Conservation (phyloP, 2,113 vertebrate genomes). For the Actinemys pallida region DNA sequence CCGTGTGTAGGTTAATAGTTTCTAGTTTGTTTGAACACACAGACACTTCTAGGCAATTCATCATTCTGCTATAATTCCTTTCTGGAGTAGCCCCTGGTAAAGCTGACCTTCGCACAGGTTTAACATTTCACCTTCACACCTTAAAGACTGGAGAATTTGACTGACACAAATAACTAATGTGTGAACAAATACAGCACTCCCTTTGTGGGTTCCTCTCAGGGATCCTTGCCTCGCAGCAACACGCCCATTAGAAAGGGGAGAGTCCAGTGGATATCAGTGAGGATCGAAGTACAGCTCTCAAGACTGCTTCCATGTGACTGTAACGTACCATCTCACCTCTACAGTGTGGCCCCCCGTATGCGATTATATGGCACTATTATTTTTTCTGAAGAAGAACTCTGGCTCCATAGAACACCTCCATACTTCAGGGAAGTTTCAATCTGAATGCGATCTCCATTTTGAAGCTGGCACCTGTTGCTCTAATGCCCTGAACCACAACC, state of each 20-base stretch:
- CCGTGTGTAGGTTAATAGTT: constrained; percentile 56
- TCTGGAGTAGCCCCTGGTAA: constrained; percentile 16
- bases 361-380: neutral
- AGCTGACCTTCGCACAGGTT: constrained; percentile 41
- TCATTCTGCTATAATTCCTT: constrained; percentile 33
- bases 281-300: neutral
- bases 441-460: neutral
- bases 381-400: neutral
- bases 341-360: neutral
- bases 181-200: constrained; percentile 51
- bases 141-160: constrained; percentile 36
- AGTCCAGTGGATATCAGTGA: constrained; percentile 41
- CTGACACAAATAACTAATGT: constrained; percentile 65
- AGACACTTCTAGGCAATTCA: constrained; percentile 35
- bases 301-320: neutral
- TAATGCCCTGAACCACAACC: neutral
- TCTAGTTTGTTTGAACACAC: constrained; percentile 56
- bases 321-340: neutral
- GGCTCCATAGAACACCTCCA: neutral
- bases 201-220: constrained; percentile 21
- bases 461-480: neutral
- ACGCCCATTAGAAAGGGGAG: neutral
- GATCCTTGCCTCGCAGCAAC: neutral
- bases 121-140: constrained; percentile 57
- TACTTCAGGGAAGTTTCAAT: neutral